Evolutionary conservation across 2,797 vertebrate species (phyloP).

Genomic region (Varecia variegata): DNA sequence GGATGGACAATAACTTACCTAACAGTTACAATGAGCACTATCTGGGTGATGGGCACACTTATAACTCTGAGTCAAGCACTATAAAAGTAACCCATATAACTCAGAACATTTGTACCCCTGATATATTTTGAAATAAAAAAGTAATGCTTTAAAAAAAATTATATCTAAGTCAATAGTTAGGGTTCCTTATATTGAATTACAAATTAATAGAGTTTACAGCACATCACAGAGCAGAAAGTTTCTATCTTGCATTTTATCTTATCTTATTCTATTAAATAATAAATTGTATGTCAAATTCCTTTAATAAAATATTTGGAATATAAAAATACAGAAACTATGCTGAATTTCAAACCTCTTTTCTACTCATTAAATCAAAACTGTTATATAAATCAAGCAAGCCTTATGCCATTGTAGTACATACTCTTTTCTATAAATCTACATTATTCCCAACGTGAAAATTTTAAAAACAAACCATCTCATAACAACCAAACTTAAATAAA

Average conservation of each 20-base stretch:
- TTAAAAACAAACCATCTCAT: not conserved
- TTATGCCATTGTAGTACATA: not conserved
- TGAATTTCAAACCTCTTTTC: slow-evolving; percentile 1
- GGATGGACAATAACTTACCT: no score
- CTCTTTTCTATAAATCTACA: not conserved
- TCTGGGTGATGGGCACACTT: no score
- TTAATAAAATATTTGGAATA: not conserved
- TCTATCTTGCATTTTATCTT: not conserved
- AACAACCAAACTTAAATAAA: not conserved
- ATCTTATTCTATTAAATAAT: slow-evolving; percentile 1
- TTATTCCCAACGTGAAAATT: not conserved
- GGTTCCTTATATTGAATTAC: not conserved
- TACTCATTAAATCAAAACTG: not conserved
- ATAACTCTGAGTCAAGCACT: no score
- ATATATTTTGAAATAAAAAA: no score
- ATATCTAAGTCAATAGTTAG: not conserved
- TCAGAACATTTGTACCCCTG: no score
- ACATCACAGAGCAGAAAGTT: not conserved
- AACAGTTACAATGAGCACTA: no score
- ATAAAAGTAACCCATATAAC: no score
- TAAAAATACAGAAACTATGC: not conserved
- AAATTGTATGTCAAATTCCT: not conserved
- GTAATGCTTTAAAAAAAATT: not conserved
- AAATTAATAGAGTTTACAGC: slow-evolving; percentile 1
- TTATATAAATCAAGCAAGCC: not conserved